Evolutionary conservation across 2,888 invertebrate species (phyloP).

Genomic region (Elgonia sp.): DNA sequence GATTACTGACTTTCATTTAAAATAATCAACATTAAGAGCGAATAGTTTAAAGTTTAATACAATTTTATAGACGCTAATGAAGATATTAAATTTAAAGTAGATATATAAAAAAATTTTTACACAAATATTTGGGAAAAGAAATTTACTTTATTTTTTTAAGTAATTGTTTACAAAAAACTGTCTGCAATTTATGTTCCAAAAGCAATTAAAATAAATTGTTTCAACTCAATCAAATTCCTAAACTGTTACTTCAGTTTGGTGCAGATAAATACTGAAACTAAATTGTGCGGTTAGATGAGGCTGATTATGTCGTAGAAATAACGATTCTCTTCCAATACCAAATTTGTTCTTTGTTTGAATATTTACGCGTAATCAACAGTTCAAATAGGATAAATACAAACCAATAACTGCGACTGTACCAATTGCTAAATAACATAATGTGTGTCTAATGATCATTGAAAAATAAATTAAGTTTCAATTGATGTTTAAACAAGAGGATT

Average conservation of each 20-base stretch:
- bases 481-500: constrained; percentile 12
- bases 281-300: neutral
- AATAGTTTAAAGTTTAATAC: neutral
- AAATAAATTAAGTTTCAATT: constrained; percentile 32
- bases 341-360: constrained; percentile 17
- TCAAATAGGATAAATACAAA: constrained; percentile 4
- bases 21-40: neutral
- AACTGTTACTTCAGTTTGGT: neutral
- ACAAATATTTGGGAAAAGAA: too few relatives aligned
- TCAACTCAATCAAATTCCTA: too few relatives aligned
- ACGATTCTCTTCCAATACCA: neutral
- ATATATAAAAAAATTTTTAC: too few relatives aligned
- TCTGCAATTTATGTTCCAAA: too few relatives aligned
- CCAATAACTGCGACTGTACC: constrained; percentile 34
- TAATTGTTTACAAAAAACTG: too few relatives aligned
- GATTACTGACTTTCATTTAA: neutral
- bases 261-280: neutral
- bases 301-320: neutral
- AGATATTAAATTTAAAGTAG: neutral
- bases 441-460: constrained; percentile 49
- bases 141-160: too few relatives aligned
- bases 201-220: too few relatives aligned
- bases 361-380: constrained; percentile 24
- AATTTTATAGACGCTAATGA: neutral
- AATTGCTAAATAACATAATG: constrained; percentile 63